Evolutionary conservation across 2,797 vertebrate species (phyloP).

Genomic region (Pseudochirops corinnae): DNA sequence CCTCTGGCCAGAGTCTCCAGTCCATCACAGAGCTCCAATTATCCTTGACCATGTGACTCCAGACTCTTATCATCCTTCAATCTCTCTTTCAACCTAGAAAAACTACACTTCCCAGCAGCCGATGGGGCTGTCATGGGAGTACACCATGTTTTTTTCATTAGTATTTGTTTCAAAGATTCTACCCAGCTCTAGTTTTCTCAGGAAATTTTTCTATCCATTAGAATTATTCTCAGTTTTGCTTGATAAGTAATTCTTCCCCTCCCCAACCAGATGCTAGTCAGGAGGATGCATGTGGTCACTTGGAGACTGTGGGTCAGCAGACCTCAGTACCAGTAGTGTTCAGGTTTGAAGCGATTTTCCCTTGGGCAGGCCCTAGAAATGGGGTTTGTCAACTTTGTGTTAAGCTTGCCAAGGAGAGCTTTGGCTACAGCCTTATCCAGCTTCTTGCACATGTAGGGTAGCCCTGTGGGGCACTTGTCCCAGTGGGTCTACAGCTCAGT

Average conservation of each 20-base stretch:
- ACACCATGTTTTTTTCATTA: not conserved
- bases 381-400: conserved; percentile 96
- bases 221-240: not conserved
- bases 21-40: not conserved
- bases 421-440: conserved; percentile 97
- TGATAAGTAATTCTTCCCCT: not conserved
- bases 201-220: not conserved
- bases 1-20: not conserved
- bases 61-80: not conserved
- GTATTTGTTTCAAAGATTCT: not conserved
- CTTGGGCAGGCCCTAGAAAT: conserved; percentile 91
- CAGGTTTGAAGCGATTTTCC: conserved; percentile 96
- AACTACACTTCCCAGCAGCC: conserved; percentile 2
- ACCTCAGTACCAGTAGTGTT: conserved; percentile 97
- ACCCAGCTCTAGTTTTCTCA: not conserved
- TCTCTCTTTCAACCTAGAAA: not conserved
- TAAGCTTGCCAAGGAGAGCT: conserved; percentile 95
- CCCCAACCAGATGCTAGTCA: conserved; percentile 53
- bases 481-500: conserved; percentile 96
- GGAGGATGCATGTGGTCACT: conserved; percentile 53
- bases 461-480: conserved; percentile 92
- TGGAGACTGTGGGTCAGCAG: conserved; percentile 67
- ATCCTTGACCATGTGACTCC: not conserved
- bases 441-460: conserved; percentile 98
- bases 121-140: not conserved